Base-by-base conservation (phyloP, 2,797 vertebrate species). In the Poecile montanus region DNA sequence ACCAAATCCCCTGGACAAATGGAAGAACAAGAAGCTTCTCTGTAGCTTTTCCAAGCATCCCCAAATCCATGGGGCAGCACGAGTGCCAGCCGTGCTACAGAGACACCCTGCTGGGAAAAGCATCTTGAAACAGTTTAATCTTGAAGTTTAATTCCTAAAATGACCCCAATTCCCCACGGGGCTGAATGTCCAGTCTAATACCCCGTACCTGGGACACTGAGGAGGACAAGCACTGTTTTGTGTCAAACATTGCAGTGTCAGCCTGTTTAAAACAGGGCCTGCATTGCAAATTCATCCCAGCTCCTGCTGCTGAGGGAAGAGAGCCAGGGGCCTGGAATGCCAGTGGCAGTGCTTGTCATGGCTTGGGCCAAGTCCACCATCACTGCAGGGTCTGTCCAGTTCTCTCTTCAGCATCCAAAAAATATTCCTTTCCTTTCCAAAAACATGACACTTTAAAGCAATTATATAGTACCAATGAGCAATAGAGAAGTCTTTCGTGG, bases 161-260 rank as follows among this genome's bases (percentile, higher is more conserved):
- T 48, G 2, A 1, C 7, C n/a, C 18, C 2, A 1, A 2, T 19
- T 73, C 5, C 18, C 32, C 32, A 3, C 15, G 3, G 8, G 42
- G 10, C 19, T 6, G 62, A 42, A 4, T 9, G 11, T 40, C 25
- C 50, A 36, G 48, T 3, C 4, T 32, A 40, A 73, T 2, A 9
- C 22, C 47, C 20, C 0, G 0, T 3, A 0, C 53, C 62, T 12
- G 10, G 56, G 51, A 16, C 0, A 0, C 9, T 11, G 54, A 32
- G 34, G 50, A 36, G 66, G 72, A 34, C 54, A 36, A 29, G 45
- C 29, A n/a, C 10, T 3, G 2, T 53, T 72, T 47, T 16, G 19
- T 20, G 62, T 27, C 29, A 47, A 74, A 60, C 29, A 16, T 29
- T 66, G 45, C 48, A 32, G 5, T 3, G 7, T 34, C 2, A 3